phyloP scores from a whole-genome alignment of 2,888 invertebrate species.

The Amblyteles armatorius region DNA sequence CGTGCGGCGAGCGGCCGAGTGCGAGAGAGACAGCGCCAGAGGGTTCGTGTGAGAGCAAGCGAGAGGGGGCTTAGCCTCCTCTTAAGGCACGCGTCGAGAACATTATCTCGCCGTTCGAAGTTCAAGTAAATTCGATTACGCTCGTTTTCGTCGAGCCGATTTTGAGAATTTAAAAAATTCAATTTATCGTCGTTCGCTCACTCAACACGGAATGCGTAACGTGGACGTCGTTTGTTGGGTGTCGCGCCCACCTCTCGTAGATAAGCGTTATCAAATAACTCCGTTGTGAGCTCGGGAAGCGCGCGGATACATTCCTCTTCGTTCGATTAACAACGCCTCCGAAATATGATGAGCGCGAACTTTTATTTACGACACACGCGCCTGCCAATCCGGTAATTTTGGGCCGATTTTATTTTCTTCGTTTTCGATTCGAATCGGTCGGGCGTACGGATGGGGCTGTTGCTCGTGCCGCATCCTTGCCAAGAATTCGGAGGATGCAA shows the following conservation, averaged over 20 bases:
- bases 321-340: background rate
- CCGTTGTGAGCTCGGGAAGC: background rate
- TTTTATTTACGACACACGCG: background rate
- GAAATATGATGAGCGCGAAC: background rate
- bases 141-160: background rate
- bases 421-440: background rate
- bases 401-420: background rate
- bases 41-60: no score
- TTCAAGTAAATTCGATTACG: background rate
- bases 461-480: constrained; percentile 33
- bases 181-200: background rate
- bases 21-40: no score
- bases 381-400: background rate
- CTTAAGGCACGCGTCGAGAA: background rate
- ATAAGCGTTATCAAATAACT: constrained; percentile 22
- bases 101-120: background rate
- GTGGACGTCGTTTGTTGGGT: background rate
- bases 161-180: background rate
- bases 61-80: no score
- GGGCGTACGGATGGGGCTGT: background rate
- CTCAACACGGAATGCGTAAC: background rate
- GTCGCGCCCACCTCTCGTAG: constrained; percentile 10
- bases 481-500: constrained; percentile 60
- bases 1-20: no score
- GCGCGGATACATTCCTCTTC: background rate